Evolutionary conservation across 2,888 invertebrate species (phyloP).

Genomic region (Liodrosophila aerea): DNA sequence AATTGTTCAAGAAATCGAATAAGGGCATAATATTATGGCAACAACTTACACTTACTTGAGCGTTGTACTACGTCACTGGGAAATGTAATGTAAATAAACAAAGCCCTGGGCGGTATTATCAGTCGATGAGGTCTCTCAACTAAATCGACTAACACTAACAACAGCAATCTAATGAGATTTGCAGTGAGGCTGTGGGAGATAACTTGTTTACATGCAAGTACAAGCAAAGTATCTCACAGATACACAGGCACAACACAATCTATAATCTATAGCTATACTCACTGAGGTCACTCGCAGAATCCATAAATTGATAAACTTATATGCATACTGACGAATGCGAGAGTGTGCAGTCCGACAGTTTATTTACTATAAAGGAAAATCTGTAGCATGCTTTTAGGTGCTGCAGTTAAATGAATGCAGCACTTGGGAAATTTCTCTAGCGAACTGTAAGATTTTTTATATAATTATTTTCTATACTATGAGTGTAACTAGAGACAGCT

Average conservation of each 20-base stretch:
- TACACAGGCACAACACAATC: not conserved
- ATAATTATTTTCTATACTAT: not conserved
- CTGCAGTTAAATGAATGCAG: slow-evolving; percentile 5
- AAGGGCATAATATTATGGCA: slow-evolving; percentile 44
- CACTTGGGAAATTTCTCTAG: not conserved
- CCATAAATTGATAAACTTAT: slow-evolving; percentile 49
- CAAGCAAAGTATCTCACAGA: slow-evolving; percentile 14
- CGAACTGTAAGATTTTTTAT: not conserved
- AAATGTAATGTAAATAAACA: slow-evolving; percentile 54
- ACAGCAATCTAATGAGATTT: not conserved
- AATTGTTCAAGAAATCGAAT: slow-evolving; percentile 43
- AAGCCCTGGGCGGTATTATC: slow-evolving; percentile 10
- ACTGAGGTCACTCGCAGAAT: slow-evolving; percentile 45
- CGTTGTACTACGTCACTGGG: slow-evolving; percentile 8
- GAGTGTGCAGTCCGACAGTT: too few relatives aligned
- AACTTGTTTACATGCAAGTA: slow-evolving; percentile 6
- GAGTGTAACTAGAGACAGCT: slow-evolving; percentile 1
- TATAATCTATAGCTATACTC: not conserved
- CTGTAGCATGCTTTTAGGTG: slow-evolving; percentile 62
- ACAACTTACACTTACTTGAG: slow-evolving; percentile 29
- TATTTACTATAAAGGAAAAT: too few relatives aligned
- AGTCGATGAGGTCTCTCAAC: slow-evolving; percentile 6
- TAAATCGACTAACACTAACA: slow-evolving; percentile 12
- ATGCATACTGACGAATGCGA: not conserved
- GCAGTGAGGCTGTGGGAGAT: not conserved